phyloP scores from a whole-genome alignment of 2,113 vertebrate genomes.

The Elachura formosa region DNA sequence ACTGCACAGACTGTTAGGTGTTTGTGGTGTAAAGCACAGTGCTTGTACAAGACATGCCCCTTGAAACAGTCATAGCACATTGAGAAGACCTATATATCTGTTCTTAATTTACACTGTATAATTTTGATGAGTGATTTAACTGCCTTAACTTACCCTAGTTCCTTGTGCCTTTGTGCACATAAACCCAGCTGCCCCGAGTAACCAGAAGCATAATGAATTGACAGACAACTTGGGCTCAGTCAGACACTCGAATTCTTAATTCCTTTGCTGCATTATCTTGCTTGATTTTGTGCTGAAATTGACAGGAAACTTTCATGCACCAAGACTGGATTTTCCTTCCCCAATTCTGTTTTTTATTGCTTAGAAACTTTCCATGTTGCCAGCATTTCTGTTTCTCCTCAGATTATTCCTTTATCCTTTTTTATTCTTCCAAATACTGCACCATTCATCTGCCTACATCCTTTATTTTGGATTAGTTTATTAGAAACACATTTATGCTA shows the following conservation, averaged over 20 bases:
- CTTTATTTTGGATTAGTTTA: constrained; percentile 29
- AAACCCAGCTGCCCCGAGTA: background rate
- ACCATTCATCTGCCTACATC: background rate
- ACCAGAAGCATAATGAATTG: background rate
- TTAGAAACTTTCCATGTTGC: background rate
- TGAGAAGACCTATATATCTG: background rate
- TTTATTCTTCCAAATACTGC: background rate
- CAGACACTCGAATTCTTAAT: background rate
- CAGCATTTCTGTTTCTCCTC: background rate
- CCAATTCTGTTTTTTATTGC: background rate
- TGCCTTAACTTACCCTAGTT: background rate
- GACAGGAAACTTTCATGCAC: background rate
- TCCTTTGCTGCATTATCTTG: background rate
- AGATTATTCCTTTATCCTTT: background rate
- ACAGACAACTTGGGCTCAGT: background rate
- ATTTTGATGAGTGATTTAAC: background rate
- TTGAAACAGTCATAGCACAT: background rate
- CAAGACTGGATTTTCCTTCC: background rate
- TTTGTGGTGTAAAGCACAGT: background rate
- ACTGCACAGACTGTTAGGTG: background rate
- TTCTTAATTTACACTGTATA: background rate
- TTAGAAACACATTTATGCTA: constrained; percentile 37
- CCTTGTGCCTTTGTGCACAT: background rate
- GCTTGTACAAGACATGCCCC: background rate
- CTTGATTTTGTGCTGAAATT: background rate